Evolutionary conservation across 1,140 invertebrate genomes (phyloP).

Genomic region (Steinernema feltiae): DNA sequence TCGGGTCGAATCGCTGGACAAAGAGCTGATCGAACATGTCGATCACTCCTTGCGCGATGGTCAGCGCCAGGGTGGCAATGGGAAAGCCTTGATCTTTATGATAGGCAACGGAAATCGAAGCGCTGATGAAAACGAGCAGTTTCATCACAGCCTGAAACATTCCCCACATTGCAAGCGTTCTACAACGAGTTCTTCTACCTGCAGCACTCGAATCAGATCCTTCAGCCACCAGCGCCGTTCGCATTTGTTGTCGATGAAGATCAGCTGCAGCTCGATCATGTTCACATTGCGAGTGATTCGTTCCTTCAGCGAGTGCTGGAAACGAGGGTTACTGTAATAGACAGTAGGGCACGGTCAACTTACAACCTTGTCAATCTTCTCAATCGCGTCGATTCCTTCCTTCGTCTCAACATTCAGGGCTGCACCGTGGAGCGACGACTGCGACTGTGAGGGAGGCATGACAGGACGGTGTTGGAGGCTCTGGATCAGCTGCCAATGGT

Average conservation of each 20-base stretch:
- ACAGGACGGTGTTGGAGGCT: background rate
- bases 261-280: conserved; percentile 7
- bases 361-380: conserved; percentile 11
- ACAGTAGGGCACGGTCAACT: background rate
- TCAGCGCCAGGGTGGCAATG: background rate
- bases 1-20: background rate
- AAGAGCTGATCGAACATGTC: background rate
- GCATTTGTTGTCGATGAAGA: conserved; percentile 6
- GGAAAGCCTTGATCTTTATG: background rate
- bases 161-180: background rate
- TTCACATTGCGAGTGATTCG: background rate
- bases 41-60: background rate
- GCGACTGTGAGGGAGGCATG: too few species aligned
- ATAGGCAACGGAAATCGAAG: background rate
- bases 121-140: background rate
- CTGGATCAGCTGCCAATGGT: conserved; percentile 5
- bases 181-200: background rate
- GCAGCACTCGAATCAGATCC: background rate
- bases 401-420: background rate
- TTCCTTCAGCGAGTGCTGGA: background rate
- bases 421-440: background rate
- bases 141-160: conserved; percentile 1
- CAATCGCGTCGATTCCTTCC: background rate
- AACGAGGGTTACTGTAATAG: background rate
- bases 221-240: background rate